Conservation (phyloP, 2,113 vertebrate species). For the Pan troglodytes region NHGRI_mPanTro3-v2.1_pri NC_072413.2:69426001-69426500, state of each 20-base stretch:
- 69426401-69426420: no score
- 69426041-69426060: not conserved
- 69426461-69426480: no score
- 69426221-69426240: not conserved
- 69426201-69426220: not conserved
- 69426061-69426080: not conserved
- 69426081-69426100: not conserved
- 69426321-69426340: no score
- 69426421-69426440: no score
- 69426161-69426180: slow-evolving; percentile 14
- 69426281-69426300: not conserved
- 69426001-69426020: not conserved
- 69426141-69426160: not conserved
- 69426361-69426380: no score
- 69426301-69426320: no score
- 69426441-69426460: no score
- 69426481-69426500: no score
- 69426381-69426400: no score
- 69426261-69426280: not conserved
- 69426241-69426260: not conserved
- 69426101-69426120: not conserved
- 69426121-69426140: not conserved
- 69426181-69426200: not conserved
- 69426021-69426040: not conserved
- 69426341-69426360: no score